phyloP scores from a whole-genome alignment of 2,797 vertebrate genomes.

The Danio tinwini region DNA sequence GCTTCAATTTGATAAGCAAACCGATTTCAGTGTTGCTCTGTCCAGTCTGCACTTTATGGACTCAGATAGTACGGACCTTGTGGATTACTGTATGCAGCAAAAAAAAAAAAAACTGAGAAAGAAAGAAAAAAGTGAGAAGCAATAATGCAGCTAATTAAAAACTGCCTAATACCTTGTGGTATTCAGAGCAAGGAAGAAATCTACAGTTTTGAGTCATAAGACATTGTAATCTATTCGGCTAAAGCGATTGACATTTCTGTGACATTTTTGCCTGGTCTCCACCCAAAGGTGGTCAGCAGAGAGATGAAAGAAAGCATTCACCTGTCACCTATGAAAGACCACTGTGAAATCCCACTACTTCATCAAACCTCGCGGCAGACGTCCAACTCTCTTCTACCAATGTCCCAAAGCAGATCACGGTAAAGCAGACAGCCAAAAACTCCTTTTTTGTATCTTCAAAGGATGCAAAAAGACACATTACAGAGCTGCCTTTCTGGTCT shows the following conservation, averaged over 20 bases:
- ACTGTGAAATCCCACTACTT: constrained; percentile 28
- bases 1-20: neutral
- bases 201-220: constrained; percentile 23
- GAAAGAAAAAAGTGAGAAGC: neutral
- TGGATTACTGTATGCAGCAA: constrained; percentile 14
- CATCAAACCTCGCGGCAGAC: constrained; percentile 5
- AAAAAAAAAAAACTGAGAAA: too few species aligned
- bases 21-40: neutral
- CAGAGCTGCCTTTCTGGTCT: neutral
- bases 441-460: constrained; percentile 7
- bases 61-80: neutral
- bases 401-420: neutral
- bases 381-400: neutral
- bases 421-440: constrained; percentile 1
- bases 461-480: neutral
- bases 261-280: constrained; percentile 61
- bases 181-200: constrained; percentile 24
- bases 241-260: constrained; percentile 68
- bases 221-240: constrained; percentile 34
- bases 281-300: constrained; percentile 34
- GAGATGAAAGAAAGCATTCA: constrained; percentile 42
- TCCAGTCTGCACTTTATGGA: neutral
- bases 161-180: constrained; percentile 30
- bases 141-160: constrained; percentile 27
- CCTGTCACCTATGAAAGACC: constrained; percentile 33